Evolutionary conservation across 2,113 vertebrate species (phyloP), one percentile per base, ranked within the genome.

Genomic region (Phalacrocorax aristotelis): DNA sequence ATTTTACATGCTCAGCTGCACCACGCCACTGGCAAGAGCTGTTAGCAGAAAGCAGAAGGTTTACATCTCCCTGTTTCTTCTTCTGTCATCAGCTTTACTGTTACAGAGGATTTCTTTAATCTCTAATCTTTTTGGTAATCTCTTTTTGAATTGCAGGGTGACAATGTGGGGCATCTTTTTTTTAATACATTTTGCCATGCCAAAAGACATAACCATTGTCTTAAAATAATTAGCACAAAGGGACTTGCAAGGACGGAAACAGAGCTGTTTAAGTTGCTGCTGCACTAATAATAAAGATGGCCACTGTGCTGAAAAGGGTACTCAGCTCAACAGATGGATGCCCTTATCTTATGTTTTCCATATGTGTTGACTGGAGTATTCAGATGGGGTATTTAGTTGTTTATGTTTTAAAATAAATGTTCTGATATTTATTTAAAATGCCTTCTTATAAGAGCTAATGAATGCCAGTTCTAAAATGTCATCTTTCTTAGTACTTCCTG

Each of bases 121-220:
- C 30, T 21, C 4, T 48, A 27, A 20, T 42, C 5, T 44, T 49
- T 23, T 29, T 30, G 11, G 15, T 30, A 16, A 71, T 87, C 87
- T 57, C 20, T 26, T 57, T 85, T 52, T 68, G 26, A 89, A 71
- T 52, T 61, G 44, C 18, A 84, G 21, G 9, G 18, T 36, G 32
- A 40, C 36, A 64, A 42, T 0, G 0, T 9, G 19, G 16, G 16
- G 1, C 13, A 9, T 66, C 0, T 4, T 30, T 61, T 48, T 57
- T 58, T 60, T 19, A 21, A 25, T 26, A 6, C 6, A 6, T 92
- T 87, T 94, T 87, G 51, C 30, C 40, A 27, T 11, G 25, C 2
- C 21, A 61, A 60, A 83, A 89, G 22, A 16, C 9, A 0, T 40
- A 71, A 36, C 6, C 7, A 9, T 25, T 66, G 21, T 34, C 36